phyloP scores from a whole-genome alignment of 2,797 vertebrate species.

The Enteromius radiatus region DNA sequence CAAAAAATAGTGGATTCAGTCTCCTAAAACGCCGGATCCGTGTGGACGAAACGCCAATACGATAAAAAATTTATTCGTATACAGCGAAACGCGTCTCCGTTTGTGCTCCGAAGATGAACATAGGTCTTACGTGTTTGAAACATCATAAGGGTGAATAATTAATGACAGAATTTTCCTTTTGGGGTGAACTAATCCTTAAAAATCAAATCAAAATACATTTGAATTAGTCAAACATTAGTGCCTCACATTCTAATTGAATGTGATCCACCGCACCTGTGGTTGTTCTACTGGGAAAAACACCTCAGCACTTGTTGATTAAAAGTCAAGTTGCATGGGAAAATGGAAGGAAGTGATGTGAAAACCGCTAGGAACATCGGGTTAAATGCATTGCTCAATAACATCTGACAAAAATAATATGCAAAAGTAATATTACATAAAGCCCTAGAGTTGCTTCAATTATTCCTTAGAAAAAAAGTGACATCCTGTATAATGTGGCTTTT shows the following conservation, averaged over 20 bases:
- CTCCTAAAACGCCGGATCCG: too few species aligned
- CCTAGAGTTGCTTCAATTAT: not conserved
- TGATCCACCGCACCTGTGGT: not conserved
- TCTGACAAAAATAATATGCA: not conserved
- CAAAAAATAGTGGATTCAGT: too few species aligned
- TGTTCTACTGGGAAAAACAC: not conserved
- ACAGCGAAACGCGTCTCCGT: too few species aligned
- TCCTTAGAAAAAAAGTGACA: conserved; percentile 30
- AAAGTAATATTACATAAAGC: conserved; percentile 29
- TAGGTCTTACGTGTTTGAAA: too few species aligned
- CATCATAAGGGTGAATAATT: too few species aligned
- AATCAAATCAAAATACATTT: too few species aligned
- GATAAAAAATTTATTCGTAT: too few species aligned
- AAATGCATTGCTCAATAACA: not conserved
- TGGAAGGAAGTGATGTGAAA: not conserved
- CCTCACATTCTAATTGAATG: not conserved
- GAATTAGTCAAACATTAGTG: not conserved
- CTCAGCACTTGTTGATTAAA: not conserved
- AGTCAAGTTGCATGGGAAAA: not conserved
- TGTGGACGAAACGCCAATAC: too few species aligned
- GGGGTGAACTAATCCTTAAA: too few species aligned
- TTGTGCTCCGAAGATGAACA: too few species aligned
- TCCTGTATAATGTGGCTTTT: conserved; percentile 36
- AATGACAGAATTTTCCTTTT: too few species aligned
- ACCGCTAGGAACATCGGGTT: not conserved